Percentiles rank a stretch among this genome's conserved stretches.
Conservation (phyloP, 2,888 invertebrate genomes). For the Hyposoter didymator region DNA sequence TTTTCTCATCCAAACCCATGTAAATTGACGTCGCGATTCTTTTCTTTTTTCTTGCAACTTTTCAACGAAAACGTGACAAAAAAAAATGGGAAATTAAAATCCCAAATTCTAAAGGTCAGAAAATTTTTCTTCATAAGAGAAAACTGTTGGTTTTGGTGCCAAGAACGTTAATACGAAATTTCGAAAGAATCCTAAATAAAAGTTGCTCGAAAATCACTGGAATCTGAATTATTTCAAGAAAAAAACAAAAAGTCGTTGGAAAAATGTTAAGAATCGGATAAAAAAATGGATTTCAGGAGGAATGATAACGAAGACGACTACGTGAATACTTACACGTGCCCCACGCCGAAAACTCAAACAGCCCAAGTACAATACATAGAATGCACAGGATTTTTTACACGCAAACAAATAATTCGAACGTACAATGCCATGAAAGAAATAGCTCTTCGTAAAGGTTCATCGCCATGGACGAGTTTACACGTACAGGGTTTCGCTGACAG, state of each 20-base stretch:
- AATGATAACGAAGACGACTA: constrained; percentile 78
- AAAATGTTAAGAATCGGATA: neutral
- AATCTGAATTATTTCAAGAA: neutral
- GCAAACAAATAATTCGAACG: constrained; percentile 81
- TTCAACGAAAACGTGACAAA: too few relatives aligned
- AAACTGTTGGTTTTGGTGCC: too few relatives aligned
- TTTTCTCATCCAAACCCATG: too few relatives aligned
- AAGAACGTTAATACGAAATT: too few relatives aligned
- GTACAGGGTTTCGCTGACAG: constrained; percentile 86
- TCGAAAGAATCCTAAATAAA: too few relatives aligned
- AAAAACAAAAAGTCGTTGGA: neutral
- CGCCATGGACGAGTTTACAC: constrained; percentile 85
- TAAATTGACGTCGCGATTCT: too few relatives aligned
- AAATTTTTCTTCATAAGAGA: too few relatives aligned
- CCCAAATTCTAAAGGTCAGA: too few relatives aligned
- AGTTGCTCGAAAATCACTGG: neutral
- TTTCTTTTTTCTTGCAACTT: too few relatives aligned
- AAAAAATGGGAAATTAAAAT: too few relatives aligned
- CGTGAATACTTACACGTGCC: constrained; percentile 83
- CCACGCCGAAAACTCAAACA: constrained; percentile 78
- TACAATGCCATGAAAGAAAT: constrained; percentile 79
- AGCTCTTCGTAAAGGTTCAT: constrained; percentile 71
- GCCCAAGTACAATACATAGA: constrained; percentile 83
- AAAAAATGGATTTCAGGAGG: constrained; percentile 71
- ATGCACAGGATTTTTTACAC: constrained; percentile 85